phyloP scores from a whole-genome alignment of 2,888 invertebrate species.

The Nomada fucata region DNA sequence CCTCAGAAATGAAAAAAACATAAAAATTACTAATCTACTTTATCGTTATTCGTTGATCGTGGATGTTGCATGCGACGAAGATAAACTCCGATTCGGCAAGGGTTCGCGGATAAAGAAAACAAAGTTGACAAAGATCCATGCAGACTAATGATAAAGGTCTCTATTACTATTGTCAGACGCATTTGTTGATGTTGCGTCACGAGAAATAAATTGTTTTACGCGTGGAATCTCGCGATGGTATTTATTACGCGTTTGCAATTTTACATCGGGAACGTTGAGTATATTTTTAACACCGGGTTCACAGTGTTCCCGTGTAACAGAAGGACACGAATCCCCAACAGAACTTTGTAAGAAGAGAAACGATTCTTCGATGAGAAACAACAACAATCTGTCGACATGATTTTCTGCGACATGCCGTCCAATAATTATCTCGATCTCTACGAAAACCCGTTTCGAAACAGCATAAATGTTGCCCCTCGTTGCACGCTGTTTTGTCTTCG shows the following conservation, averaged over 20 bases:
- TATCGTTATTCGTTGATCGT: slow-evolving; percentile 38
- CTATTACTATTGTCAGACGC: slow-evolving; percentile 10
- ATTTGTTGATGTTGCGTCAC: slow-evolving; percentile 41
- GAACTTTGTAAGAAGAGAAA: slow-evolving; percentile 6
- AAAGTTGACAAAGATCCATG: slow-evolving; percentile 6
- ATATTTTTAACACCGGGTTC: slow-evolving; percentile 9
- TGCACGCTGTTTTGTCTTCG: slow-evolving; percentile 4
- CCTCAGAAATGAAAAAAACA: neutral
- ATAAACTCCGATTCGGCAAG: slow-evolving; percentile 31
- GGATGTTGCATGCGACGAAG: slow-evolving; percentile 39
- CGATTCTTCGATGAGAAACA: slow-evolving; percentile 5
- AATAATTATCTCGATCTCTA: slow-evolving; percentile 29
- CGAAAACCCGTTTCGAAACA: slow-evolving; percentile 40
- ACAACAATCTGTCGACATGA: slow-evolving; percentile 24
- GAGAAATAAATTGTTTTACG: slow-evolving; percentile 26
- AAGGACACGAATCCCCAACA: neutral
- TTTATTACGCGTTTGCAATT: slow-evolving; percentile 29
- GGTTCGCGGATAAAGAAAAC: neutral
- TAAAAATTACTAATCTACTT: slow-evolving; percentile 4
- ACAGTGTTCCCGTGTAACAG: neutral
- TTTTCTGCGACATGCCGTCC: slow-evolving; percentile 60
- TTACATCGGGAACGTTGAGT: slow-evolving; percentile 21
- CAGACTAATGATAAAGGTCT: neutral
- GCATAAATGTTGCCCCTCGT: slow-evolving; percentile 24
- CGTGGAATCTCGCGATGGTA: slow-evolving; percentile 14